Evolutionary conservation across 1,140 invertebrate species (phyloP).

Genomic region (Caenorhabditis inopinata): DNA sequence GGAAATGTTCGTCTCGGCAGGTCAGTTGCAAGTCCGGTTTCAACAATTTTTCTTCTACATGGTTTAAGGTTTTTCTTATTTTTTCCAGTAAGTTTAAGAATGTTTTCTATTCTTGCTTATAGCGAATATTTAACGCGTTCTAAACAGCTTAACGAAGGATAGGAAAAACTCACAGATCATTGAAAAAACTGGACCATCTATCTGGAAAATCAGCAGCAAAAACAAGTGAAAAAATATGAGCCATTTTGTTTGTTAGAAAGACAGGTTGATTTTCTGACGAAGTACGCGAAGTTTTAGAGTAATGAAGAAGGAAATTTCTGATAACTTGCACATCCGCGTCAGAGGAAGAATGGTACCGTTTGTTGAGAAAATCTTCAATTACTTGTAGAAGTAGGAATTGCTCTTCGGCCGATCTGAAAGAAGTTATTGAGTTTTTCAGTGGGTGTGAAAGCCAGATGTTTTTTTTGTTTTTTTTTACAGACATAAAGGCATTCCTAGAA

Average conservation of each 20-base stretch:
- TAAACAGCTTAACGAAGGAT: too few species aligned
- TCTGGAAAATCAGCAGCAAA: constrained; percentile 49
- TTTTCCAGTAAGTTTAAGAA: too few species aligned
- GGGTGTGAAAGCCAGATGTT: too few species aligned
- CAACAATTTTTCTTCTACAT: too few species aligned
- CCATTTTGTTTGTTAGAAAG: constrained; percentile 49
- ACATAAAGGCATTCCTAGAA: not conserved
- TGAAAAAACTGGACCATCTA: constrained; percentile 46
- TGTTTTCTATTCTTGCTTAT: too few species aligned
- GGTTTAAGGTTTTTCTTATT: too few species aligned
- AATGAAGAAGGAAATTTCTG: constrained; percentile 14
- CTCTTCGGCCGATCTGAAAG: constrained; percentile 41
- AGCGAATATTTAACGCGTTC: too few species aligned
- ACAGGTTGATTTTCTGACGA: not conserved
- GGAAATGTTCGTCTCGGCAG: too few species aligned
- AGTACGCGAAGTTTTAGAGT: not conserved
- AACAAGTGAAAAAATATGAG: constrained; percentile 50
- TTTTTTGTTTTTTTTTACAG: too few species aligned
- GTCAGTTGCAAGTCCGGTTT: too few species aligned
- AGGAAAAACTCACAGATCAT: constrained; percentile 42
- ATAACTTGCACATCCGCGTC: not conserved
- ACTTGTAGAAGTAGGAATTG: constrained; percentile 52
- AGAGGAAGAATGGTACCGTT: not conserved
- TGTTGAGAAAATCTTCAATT: constrained; percentile 41
- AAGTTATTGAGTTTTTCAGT: too few species aligned